Base-by-base conservation (phyloP, 2,797 vertebrate species). In the Sebastes nivosus region DNA sequence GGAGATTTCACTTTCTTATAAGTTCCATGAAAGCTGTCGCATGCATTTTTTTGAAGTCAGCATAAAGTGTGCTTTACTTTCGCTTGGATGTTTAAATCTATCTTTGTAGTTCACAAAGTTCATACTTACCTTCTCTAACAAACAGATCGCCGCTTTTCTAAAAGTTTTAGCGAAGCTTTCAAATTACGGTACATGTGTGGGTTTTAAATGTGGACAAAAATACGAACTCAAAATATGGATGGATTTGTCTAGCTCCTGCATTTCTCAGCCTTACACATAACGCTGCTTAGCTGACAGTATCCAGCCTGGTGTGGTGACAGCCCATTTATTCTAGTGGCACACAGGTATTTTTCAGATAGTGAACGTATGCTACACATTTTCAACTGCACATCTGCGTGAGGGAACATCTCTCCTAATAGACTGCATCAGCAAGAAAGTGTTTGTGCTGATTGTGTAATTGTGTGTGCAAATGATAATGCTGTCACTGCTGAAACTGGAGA, bases 401-500 rank as follows among this genome's bases (percentile, higher is more conserved):
- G 54, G 32, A 55, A 32, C 57, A 69, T 32, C 34, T 70, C 46
- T 81, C 42, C 46, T 36, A 46, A 75, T 34, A 52, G 46, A 79
- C 79, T 61, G 77, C 24, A 71, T 88, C 82, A 86, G 81, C 84
- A 84, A 76, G 63, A 90, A 82, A 71, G 38, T 81, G 69, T 88
- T 79, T 82, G 36, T 82, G 81, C 76, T 80, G 79, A 82, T 38
- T 57, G 34, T 79, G 67, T 79, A 61, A 59, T 12, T 58, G 63
- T 64, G n/a, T n/a, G 13, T 54, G 50, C 12, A 73, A 70, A 64
- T 66, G 3, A 75, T 72, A 58, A 50, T 38, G 30, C 42, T 73
- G 22, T 7, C 46, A 22, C 52, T 67, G 58, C 46, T 69, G 30
- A 38, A 75, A 77, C 8, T 42, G 36, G 16, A 57, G 42, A 60